Conservation (phyloP, 2,113 vertebrate species). For the Poicephalus meyeri region DNA sequence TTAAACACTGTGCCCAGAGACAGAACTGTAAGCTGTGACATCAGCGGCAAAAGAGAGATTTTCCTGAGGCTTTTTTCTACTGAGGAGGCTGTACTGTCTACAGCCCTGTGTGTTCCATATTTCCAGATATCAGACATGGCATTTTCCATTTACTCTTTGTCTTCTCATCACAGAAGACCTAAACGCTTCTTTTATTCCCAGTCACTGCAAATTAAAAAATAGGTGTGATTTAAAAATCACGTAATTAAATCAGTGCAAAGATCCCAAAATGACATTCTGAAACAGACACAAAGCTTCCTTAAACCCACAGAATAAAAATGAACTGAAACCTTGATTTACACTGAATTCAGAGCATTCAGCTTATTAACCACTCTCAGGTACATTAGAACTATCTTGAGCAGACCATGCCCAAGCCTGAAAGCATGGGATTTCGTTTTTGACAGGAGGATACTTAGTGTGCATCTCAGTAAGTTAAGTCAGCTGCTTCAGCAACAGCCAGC, state of each 20-base stretch:
- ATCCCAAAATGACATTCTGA: background rate
- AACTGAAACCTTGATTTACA: background rate
- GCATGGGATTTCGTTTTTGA: accelerated
- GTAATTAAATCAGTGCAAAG: background rate
- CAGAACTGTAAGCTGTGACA: background rate
- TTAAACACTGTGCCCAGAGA: background rate
- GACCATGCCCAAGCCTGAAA: background rate
- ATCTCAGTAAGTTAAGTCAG: background rate
- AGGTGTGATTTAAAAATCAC: background rate
- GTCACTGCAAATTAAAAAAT: background rate
- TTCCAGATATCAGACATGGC: background rate
- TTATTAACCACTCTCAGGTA: background rate
- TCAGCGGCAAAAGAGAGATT: background rate
- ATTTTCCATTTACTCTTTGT: background rate
- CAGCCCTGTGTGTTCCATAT: background rate
- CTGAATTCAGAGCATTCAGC: background rate
- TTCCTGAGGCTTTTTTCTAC: background rate
- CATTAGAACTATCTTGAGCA: background rate
- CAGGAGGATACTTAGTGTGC: background rate
- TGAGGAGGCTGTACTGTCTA: background rate
- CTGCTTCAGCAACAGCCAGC: background rate
- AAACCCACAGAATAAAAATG: background rate
- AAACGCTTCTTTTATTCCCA: background rate
- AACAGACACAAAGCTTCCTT: background rate
- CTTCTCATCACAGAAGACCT: background rate